Evolutionary conservation across 2,888 invertebrate genomes (phyloP), one percentile per base, ranked within the genome.

Genomic region (Tiphia femorata): DNA sequence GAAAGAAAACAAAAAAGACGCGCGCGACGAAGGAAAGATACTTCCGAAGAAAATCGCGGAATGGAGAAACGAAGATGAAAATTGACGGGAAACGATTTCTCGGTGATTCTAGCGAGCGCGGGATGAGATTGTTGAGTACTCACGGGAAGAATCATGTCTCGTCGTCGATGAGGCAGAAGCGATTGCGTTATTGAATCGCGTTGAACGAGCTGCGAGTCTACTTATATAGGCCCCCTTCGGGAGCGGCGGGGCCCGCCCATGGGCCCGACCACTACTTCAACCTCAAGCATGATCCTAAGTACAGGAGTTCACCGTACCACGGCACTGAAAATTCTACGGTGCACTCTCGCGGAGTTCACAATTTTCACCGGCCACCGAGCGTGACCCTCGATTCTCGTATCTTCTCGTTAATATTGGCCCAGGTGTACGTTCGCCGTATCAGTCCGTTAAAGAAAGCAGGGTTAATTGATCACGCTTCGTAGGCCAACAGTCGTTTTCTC

Each of bases 221-320:
- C 79, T 80, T 80, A 80, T 80, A 82, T 81, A 82, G 81, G 76
- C 73, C 75, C 79, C 77, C 76, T 67, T 76, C 74, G 79, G 79
- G 80, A 77, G 80, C 79, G 81, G 76, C 79, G 61, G 73, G 81
- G 75, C 73, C 80, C 82, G 80, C 82, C 81, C 82, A 82, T 81
- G 77, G 75, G 75, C 77, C 74, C 80, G 73, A 77, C 79, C 79
- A 78, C 80, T 79, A 75, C 76, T 64, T 69, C 65, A 60, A 59
- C 60, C 59, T 61, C 67, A 62, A n/a, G 49, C 64, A 59, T 67
- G 62, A 70, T 62, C 62, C n/a, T 33, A 41, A 30, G 38, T 49
- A 53, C 59, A 57, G 49, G 64, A 62, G 59, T 52, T 55, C 59
- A 59, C 64, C 50, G 60, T 54, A 70, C 64, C 60, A 55, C 50